These are phyloP conservation scores for Metacarcinus magister DNA, from an alignment of 2,888 invertebrate species.

Conservation along the genomic window DNA sequence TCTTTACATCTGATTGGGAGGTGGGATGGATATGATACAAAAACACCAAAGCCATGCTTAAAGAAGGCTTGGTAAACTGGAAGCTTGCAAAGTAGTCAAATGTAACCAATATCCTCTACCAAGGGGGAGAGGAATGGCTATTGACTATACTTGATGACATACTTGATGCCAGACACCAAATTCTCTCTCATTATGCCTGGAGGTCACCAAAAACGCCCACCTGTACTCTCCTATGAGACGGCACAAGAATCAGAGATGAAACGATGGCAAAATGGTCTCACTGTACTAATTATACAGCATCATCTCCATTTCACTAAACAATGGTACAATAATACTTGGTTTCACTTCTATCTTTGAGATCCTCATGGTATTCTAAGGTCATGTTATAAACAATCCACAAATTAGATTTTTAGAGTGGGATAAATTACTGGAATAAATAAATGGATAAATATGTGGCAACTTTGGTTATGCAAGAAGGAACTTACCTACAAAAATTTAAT, in stretches of 20 bases:
- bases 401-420: not conserved
- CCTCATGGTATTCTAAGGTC: too few species aligned
- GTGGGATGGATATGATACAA: not conserved
- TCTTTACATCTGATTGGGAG: not conserved
- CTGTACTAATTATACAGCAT: not conserved
- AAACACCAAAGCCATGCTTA: not conserved
- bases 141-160: not conserved
- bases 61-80: slow-evolving; percentile 1
- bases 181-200: not conserved
- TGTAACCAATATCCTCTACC: not conserved
- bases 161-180: not conserved
- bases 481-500: not conserved
- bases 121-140: not conserved
- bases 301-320: not conserved
- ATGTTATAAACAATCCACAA: too few species aligned
- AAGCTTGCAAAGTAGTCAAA: not conserved
- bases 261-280: not conserved
- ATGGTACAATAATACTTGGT: not conserved
- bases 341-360: not conserved
- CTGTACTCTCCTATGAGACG: not conserved
- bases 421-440: not conserved
- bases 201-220: not conserved
- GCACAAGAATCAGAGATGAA: not conserved
- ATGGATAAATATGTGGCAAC: not conserved
- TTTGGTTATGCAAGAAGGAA: not conserved